Conservation (phyloP, 2,888 invertebrate species). For the Drosophila borborema region DNA sequence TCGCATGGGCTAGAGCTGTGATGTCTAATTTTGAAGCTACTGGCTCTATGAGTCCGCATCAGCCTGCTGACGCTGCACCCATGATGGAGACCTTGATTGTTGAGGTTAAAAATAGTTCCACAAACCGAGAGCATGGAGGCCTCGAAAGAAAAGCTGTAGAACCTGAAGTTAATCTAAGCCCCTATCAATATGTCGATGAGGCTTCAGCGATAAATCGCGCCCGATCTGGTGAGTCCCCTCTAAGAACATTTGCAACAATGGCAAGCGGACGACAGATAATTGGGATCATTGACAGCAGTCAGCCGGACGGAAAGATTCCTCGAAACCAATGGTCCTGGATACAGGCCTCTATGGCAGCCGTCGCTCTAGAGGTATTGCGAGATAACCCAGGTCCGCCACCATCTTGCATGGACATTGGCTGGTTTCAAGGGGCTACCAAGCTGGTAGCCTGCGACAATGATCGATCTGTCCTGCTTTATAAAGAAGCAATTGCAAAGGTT, state of each 20-base stretch:
- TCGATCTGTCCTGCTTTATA: slow-evolving; percentile 20
- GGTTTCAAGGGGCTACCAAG: slow-evolving; percentile 36
- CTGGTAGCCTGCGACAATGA: slow-evolving; percentile 22
- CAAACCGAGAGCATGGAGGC: background rate
- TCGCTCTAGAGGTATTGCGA: slow-evolving; percentile 19
- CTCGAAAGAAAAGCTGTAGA: background rate
- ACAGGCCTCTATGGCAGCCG: slow-evolving; percentile 32
- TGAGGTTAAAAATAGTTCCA: slow-evolving; percentile 8
- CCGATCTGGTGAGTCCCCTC: background rate
- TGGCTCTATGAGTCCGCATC: too few species aligned
- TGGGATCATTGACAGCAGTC: slow-evolving; percentile 28
- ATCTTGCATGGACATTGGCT: slow-evolving; percentile 30
- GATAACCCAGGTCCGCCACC: slow-evolving; percentile 35
- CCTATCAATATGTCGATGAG: background rate
- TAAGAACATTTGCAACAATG: slow-evolving; percentile 17
- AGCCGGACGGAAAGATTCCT: slow-evolving; percentile 30
- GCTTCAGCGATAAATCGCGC: background rate
- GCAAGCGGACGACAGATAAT: slow-evolving; percentile 21
- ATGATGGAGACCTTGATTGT: slow-evolving; percentile 21
- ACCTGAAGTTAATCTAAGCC: background rate
- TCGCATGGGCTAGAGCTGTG: slow-evolving; percentile 34
- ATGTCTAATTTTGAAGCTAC: slow-evolving; percentile 10
- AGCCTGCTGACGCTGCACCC: background rate
- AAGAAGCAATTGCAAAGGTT: slow-evolving; percentile 23
- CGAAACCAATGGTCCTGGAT: slow-evolving; percentile 40